These are phyloP conservation scores for Benthosema pterotum DNA, from an alignment of 2,797 vertebrate species.

Conservation along the genomic window DNA sequence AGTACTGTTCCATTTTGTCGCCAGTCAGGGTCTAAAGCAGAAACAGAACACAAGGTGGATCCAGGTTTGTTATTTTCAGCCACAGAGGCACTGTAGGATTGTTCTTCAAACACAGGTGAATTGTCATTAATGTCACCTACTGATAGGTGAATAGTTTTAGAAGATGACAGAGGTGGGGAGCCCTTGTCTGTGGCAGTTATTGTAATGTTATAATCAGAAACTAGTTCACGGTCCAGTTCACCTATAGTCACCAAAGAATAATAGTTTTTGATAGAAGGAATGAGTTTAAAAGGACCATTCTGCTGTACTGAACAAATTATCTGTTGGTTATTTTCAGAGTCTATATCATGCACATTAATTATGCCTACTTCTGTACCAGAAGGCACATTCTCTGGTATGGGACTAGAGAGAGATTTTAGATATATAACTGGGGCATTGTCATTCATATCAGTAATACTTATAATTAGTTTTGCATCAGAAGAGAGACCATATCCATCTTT, in stretches of 20 bases:
- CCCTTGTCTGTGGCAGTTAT: constrained; percentile 62
- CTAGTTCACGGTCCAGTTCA: constrained; percentile 57
- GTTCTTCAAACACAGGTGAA: constrained; percentile 54
- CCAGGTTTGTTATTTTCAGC: constrained; percentile 65
- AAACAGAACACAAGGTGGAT: constrained; percentile 54
- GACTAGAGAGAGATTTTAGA: constrained; percentile 17
- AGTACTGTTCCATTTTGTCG: constrained; percentile 69
- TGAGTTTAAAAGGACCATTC: constrained; percentile 56
- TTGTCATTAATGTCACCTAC: constrained; percentile 66
- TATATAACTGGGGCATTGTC: too few species aligned
- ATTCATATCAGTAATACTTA: too few species aligned
- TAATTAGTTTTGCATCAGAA: too few species aligned
- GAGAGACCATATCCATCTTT: too few species aligned
- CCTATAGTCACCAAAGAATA: constrained; percentile 56
- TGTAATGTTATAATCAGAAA: constrained; percentile 63
- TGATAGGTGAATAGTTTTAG: constrained; percentile 44
- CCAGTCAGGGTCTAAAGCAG: constrained; percentile 66
- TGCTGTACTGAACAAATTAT: constrained; percentile 27
- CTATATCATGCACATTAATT: constrained; percentile 18
- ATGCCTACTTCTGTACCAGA: constrained; percentile 62
- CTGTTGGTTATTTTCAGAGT: too few species aligned
- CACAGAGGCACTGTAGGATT: constrained; percentile 56
- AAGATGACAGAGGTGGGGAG: constrained; percentile 44
- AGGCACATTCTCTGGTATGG: constrained; percentile 41
- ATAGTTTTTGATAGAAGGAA: constrained; percentile 57